These are phyloP conservation scores for Piprites chloris DNA, from an alignment of 2,113 vertebrate genomes.

Conservation along the genomic window DNA sequence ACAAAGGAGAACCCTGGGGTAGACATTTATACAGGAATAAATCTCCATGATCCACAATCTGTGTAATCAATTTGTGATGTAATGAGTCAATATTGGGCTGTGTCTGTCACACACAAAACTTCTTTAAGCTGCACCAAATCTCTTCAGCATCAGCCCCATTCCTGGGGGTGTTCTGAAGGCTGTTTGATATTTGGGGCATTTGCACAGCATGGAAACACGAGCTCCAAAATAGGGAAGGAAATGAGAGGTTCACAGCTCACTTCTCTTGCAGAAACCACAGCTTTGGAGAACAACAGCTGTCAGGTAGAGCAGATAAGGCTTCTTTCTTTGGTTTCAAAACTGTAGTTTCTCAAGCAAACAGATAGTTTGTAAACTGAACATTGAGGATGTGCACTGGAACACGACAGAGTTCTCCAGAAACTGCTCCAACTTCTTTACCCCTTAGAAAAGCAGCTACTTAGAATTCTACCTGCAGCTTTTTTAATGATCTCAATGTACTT, in stretches of 20 bases:
- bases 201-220: background rate
- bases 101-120: background rate
- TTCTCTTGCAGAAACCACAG: background rate
- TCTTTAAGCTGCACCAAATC: background rate
- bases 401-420: background rate
- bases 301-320: background rate
- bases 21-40: background rate
- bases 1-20: background rate
- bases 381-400: background rate
- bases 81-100: background rate
- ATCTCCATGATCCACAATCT: background rate
- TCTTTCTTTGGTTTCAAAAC: background rate
- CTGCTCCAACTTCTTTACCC: background rate
- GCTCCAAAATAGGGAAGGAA: background rate
- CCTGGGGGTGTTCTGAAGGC: background rate
- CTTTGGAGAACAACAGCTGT: background rate
- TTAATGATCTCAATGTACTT: rapidly evolving
- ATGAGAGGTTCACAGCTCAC: background rate
- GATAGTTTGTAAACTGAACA: background rate
- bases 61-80: background rate
- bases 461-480: background rate
- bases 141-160: background rate
- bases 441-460: background rate
- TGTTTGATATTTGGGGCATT: background rate
- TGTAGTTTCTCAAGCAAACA: background rate